Percentiles rank a stretch among this genome's conserved stretches.
phyloP scores from a whole-genome alignment of 2,888 invertebrate species.

The Candidula unifasciata region DNA sequence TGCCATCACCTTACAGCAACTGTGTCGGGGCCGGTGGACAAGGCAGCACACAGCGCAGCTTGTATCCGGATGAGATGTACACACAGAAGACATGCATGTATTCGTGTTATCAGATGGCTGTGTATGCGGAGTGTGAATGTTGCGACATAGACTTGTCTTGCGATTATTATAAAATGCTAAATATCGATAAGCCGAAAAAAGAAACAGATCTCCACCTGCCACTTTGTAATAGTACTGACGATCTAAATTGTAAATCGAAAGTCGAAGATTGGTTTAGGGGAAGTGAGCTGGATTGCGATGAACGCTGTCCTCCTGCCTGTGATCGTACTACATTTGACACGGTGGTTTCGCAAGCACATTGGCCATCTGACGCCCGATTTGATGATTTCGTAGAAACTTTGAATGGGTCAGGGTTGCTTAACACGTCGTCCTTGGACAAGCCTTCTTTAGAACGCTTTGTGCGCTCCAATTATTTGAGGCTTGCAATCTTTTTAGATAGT shows the following conservation, averaged over 20 bases:
- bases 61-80: neutral
- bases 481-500: neutral
- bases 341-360: neutral
- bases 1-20: neutral
- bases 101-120: conserved; percentile 6
- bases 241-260: neutral
- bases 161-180: neutral
- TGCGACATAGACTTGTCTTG: conserved; percentile 23
- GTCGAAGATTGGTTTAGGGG: neutral
- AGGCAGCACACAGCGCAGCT: neutral
- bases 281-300: neutral
- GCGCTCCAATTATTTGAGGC: neutral
- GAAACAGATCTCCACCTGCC: neutral
- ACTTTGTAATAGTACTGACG: neutral
- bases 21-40: neutral
- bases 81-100: conserved; percentile 11
- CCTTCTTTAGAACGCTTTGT: neutral
- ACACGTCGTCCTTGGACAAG: neutral
- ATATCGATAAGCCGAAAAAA: too few relatives aligned
- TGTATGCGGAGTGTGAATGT: neutral
- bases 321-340: neutral
- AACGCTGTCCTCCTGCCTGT: conserved; percentile 1
- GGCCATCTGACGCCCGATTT: neutral
- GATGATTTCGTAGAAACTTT: neutral
- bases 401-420: neutral